Base-by-base conservation (phyloP, 2,888 invertebrate genomes). In the Lithophane semibrunnea region DNA sequence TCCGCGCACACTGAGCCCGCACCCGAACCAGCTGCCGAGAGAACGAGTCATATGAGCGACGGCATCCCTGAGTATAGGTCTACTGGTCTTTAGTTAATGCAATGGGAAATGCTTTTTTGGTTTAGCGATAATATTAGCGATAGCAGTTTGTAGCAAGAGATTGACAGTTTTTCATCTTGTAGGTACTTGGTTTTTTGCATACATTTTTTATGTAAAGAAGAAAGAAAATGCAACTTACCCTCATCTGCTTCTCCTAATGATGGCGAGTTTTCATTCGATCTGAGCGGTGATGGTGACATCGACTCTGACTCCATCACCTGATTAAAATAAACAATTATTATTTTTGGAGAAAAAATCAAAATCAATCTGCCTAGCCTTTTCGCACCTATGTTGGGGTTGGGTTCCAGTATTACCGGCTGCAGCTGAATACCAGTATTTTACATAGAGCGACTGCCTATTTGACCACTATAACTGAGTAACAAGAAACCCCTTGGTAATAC, bases 231-330 rank as follows among this genome's bases (percentile, higher is more conserved):
- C 18, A 49, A 61, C 64, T 61, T 92, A 94, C 96, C 95, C 92
- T 97, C 97, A 84, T 96, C 96, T 18, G 95, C 96, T 87, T 97
- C 97, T 71, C 95, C 96, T 56, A 97, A 86, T 0, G 97, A 97
- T 7, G 96, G 96, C 0, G 96, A 95, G 77, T 96, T 94, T 63
- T 94, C 94, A 61, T 94, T 90, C 8, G 96, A 96, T 70, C 95
- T 89, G 73, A 96, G 86, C 56, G 96, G 96, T 5, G 96, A 96
- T 7, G 96, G 95, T 3, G 96, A 94, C 92, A 95, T 90, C 7
- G 96, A 95, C 79, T 96, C 96, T 2, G 94, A 89, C 73, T 96
- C 96, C 90, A 94, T 88, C 91, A 89, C 89, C 94, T 94, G 84
- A 4, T 88, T 82, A 21, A 47, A 37, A 72, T 1, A 66, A 49